phyloP scores from a whole-genome alignment of 2,113 vertebrate species.

The Tonatia bakeri region DNA sequence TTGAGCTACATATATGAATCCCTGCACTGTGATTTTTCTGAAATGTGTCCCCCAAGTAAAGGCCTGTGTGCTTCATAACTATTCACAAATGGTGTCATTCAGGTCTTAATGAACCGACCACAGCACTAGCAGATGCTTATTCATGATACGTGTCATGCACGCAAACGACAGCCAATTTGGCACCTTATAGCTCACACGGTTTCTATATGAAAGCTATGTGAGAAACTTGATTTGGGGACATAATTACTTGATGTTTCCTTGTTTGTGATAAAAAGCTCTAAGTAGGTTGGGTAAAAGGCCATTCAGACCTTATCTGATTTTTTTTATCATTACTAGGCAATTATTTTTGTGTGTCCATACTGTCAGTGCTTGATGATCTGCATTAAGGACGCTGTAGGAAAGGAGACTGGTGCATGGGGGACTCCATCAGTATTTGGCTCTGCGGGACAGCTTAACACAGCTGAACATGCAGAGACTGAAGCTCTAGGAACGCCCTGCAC shows the following conservation, averaged over 20 bases:
- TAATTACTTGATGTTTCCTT: not conserved
- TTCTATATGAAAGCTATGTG: constrained; percentile 5
- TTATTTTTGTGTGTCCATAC: not conserved
- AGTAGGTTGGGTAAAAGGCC: not conserved
- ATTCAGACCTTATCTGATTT: not conserved
- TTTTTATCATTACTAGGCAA: not conserved
- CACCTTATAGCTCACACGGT: not conserved
- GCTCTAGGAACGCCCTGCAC: not conserved
- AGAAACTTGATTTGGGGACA: constrained; percentile 26
- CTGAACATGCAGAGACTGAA: not conserved
- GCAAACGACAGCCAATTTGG: constrained; percentile 44
- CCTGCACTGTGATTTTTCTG: constrained; percentile 73
- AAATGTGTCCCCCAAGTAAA: constrained; percentile 63
- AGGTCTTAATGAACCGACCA: constrained; percentile 41
- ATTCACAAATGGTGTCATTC: constrained; percentile 65
- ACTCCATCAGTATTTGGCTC: not conserved
- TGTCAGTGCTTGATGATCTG: not conserved
- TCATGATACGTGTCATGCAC: not conserved
- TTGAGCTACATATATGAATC: constrained; percentile 48
- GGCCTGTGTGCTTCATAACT: constrained; percentile 69
- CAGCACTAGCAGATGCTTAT: constrained; percentile 46
- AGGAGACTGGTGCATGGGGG: not conserved
- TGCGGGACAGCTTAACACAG: not conserved
- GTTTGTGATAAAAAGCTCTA: constrained; percentile 21
- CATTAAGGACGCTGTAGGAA: not conserved